Base-by-base conservation (phyloP, 2,888 invertebrate genomes). In the Scrobipalpa atriplicella region DNA sequence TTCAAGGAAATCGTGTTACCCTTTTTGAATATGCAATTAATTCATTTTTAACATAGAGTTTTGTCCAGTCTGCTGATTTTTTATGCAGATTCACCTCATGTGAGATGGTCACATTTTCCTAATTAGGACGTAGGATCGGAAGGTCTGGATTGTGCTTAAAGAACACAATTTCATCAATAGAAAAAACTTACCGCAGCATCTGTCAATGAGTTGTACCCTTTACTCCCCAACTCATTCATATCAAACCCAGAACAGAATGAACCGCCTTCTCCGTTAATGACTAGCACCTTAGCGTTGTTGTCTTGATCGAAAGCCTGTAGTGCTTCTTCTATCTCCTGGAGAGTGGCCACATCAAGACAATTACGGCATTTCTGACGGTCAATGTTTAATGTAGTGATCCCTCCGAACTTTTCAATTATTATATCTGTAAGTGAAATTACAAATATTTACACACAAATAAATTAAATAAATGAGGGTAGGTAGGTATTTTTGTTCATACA, bases 211-310 rank as follows among this genome's bases (percentile, higher is more conserved):
- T 85, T 84, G 70, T 81, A 93, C 71, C 87, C 92, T 67, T 84
- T 93, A 68, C 77, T 81, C 52, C 72, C 94, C 66, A 98, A 89
- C 79, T 98, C 97, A 64, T 95, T 93, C 64, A 99, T 93, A 86
- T 99, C 98, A 82, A 96, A 97, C 0, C 99, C 99, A 2, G 98
- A 95, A 85, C 98, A 98, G 86, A 99, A 99, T 67, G 96, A 96
- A 0, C 98, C 98, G n/a, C 98, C 98, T 78, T 95, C 94, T 8
- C 99, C 99, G 83, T 98, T 95, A 1, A 99, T 89, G 1, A 99
- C 95, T 8, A 96, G 96, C 5, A 96, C 96, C 70, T 93, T 89
- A 0, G 96, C 92, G 0, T 93, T 87, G 0, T 94, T 86, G 80
- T 98, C 97, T 39, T 95, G 93, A 72, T 99, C 98, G 87, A 98